A percentile compares a stretch with the other conserved stretches of the same genome.
Evolutionary conservation across 2,888 invertebrate species (phyloP).

Genomic region (Pandemis corylana): DNA sequence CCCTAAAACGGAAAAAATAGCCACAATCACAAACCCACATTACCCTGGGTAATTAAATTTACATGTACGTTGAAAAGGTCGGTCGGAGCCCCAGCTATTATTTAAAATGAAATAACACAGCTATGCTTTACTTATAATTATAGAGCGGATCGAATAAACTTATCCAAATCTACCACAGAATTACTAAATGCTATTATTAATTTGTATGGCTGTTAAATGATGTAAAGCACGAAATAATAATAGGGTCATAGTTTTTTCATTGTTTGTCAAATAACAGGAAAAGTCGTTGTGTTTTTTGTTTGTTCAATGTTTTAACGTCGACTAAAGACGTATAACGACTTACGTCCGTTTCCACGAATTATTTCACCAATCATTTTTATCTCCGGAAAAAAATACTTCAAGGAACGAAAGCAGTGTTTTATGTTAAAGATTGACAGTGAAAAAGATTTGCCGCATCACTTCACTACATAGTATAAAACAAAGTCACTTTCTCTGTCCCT

Average conservation of each 20-base stretch:
- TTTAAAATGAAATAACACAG: constrained; percentile 39
- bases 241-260: background rate
- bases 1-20: constrained; percentile 29
- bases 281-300: background rate
- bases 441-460: too few species aligned
- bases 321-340: too few species aligned
- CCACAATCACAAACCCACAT: constrained; percentile 25
- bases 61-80: constrained; percentile 39
- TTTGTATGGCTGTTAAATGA: background rate
- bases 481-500: too few species aligned
- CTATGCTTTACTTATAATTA: constrained; percentile 36
- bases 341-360: too few species aligned
- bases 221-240: background rate
- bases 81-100: constrained; percentile 29
- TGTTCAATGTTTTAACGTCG: too few species aligned
- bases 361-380: too few species aligned
- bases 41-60: constrained; percentile 36
- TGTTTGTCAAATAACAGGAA: background rate
- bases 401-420: too few species aligned
- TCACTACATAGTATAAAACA: too few species aligned
- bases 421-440: too few species aligned
- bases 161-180: background rate
- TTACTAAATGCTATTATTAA: background rate
- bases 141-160: background rate
- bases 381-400: too few species aligned